Percentiles rank a stretch among this genome's conserved stretches.
These are phyloP conservation scores for Callithrix jacchus DNA, from an alignment of 2,113 vertebrate genomes.

Conservation along the genomic window DNA sequence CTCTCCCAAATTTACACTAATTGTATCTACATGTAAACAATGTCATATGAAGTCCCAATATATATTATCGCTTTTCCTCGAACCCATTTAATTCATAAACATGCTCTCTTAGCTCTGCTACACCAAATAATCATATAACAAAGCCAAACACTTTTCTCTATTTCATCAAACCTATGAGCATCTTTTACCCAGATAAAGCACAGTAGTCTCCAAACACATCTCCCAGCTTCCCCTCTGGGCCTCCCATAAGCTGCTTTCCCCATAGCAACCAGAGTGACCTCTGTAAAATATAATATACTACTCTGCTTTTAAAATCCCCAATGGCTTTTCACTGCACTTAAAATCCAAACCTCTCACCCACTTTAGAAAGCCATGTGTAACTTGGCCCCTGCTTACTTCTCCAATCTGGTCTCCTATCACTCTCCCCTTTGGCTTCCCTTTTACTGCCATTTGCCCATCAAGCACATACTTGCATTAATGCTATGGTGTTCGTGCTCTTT, in stretches of 20 bases:
- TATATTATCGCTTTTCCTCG: neutral
- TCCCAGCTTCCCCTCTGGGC: neutral
- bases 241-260: neutral
- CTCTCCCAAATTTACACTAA: neutral
- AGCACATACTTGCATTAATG: neutral
- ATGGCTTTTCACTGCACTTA: neutral
- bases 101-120: neutral
- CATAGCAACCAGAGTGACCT: neutral
- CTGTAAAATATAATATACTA: neutral
- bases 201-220: neutral
- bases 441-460: neutral
- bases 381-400: neutral
- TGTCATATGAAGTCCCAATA: neutral
- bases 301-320: neutral
- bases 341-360: neutral
- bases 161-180: neutral
- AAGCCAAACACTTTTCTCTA: neutral
- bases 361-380: neutral
- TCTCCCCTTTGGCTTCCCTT: neutral
- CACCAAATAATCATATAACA: neutral
- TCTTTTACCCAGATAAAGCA: neutral
- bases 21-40: neutral
- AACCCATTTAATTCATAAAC: neutral
- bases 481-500: neutral
- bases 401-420: neutral